Evolutionary conservation across 1,140 invertebrate genomes (phyloP).

Genomic region (Ruditapes philippinarum): DNA sequence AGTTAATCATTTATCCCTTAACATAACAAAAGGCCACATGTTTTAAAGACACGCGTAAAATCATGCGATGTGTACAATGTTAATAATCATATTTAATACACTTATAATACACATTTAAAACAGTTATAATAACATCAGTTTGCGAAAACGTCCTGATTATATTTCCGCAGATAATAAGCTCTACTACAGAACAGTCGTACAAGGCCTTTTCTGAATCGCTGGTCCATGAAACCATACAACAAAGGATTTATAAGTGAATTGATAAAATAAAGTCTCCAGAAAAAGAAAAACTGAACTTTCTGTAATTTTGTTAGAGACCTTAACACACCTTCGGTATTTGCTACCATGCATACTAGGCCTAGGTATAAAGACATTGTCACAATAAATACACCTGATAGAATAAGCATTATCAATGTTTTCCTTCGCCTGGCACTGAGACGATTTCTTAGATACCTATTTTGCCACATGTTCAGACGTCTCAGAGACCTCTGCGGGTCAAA

Average conservation of each 20-base stretch:
- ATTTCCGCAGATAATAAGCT: not conserved
- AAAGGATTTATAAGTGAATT: constrained; percentile 46
- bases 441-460: not conserved
- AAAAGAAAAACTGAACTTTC: constrained; percentile 57
- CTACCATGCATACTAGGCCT: constrained; percentile 8
- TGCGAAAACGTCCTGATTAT: not conserved
- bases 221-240: constrained; percentile 42
- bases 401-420: constrained; percentile 49
- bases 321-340: not conserved
- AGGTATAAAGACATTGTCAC: constrained; percentile 19
- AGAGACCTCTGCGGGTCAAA: not conserved
- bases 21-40: too few relatives aligned
- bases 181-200: not conserved
- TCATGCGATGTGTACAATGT: too few relatives aligned
- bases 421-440: not conserved
- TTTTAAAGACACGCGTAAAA: too few relatives aligned
- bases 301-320: not conserved
- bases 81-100: too few relatives aligned
- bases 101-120: too few relatives aligned
- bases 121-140: too few relatives aligned
- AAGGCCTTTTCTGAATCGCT: constrained; percentile 17
- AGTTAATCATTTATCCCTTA: too few relatives aligned
- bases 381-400: constrained; percentile 26
- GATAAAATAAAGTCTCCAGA: constrained; percentile 48
- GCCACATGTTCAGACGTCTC: not conserved